Conservation (phyloP, 2,797 vertebrate species). For the Lacerta agilis region DNA sequence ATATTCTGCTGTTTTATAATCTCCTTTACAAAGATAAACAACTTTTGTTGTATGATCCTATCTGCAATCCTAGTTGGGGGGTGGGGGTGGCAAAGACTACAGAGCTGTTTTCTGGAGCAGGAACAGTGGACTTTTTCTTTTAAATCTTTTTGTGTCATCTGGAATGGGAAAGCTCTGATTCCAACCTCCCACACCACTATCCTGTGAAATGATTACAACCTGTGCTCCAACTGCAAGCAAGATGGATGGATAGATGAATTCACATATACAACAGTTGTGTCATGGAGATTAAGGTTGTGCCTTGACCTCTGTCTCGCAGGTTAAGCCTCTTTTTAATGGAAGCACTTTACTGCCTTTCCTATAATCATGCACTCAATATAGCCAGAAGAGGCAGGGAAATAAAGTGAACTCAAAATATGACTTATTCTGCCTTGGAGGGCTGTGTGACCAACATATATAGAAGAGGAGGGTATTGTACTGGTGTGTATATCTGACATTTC, state of each 20-base stretch:
- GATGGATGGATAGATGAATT: constrained; percentile 40
- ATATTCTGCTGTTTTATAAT: neutral
- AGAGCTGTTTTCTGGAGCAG: neutral
- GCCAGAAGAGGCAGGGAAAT: constrained; percentile 55
- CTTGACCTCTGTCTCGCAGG: constrained; percentile 19
- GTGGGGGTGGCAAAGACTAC: neutral
- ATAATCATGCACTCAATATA: constrained; percentile 53
- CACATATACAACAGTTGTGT: neutral
- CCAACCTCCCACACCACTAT: neutral
- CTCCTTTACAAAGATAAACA: neutral
- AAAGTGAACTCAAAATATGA: constrained; percentile 54
- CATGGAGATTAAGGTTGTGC: constrained; percentile 26
- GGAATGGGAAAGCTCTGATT: neutral
- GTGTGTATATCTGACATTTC: constrained; percentile 48
- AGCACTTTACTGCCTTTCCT: constrained; percentile 40
- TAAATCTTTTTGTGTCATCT: neutral
- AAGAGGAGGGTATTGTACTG: constrained; percentile 1
- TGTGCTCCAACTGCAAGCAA: neutral
- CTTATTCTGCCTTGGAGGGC: constrained; percentile 31
- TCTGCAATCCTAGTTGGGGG: neutral
- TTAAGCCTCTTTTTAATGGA: constrained; percentile 52
- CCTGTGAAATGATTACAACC: neutral
- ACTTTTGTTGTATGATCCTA: neutral
- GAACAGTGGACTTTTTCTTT: neutral
- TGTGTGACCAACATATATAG: constrained; percentile 20